A percentile compares a stretch with the other conserved stretches of the same genome.
These are phyloP conservation scores for Delphinus delphis DNA, from an alignment of 2,113 vertebrate species.

Conservation along the genomic window DNA sequence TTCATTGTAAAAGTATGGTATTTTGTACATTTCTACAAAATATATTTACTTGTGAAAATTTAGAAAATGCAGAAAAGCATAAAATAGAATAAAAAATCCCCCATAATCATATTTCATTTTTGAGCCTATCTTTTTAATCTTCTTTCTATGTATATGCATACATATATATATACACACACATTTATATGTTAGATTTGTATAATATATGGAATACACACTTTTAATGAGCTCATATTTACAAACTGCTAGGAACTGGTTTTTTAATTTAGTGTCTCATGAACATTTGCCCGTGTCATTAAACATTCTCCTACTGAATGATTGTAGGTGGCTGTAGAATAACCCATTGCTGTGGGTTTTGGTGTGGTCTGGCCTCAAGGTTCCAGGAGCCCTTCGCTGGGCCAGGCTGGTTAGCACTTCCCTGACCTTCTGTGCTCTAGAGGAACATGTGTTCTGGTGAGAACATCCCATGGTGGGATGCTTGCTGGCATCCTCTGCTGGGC, in stretches of 20 bases:
- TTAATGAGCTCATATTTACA: neutral
- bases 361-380: neutral
- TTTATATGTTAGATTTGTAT: neutral
- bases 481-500: neutral
- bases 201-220: neutral
- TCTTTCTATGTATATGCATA: neutral
- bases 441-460: no score
- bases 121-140: neutral
- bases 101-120: neutral
- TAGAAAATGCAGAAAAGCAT: slow-evolving; percentile 14
- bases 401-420: no score
- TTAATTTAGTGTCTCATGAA: neutral
- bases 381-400: neutral
- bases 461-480: neutral
- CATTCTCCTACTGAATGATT: neutral
- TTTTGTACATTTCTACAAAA: neutral
- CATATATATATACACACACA: fast-evolving
- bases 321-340: neutral
- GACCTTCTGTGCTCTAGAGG: neutral
- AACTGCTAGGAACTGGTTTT: neutral
- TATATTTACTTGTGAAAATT: neutral
- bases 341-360: neutral
- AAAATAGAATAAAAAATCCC: neutral
- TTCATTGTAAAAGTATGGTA: neutral
- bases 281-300: neutral